Percentiles rank a stretch among this genome's conserved stretches.
Evolutionary conservation across 2,888 invertebrate genomes (phyloP).

Genomic region (Gastracanthus pulcherrimus): DNA sequence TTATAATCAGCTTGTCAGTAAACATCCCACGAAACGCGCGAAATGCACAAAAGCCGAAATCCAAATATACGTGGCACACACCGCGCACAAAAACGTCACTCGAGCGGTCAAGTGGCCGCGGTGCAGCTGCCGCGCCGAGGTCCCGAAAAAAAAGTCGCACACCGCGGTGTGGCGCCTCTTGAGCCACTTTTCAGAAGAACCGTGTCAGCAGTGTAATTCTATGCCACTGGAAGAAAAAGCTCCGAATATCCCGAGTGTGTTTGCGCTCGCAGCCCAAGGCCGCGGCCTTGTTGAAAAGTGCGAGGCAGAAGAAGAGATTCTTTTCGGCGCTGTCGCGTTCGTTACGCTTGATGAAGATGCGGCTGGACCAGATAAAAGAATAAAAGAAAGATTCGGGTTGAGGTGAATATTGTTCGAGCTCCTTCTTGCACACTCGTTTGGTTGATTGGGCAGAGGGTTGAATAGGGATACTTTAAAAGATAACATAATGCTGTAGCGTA

Average conservation of each 20-base stretch:
- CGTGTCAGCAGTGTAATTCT: not conserved
- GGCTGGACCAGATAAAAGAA: not conserved
- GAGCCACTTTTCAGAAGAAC: slow-evolving; percentile 17
- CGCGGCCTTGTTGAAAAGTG: slow-evolving; percentile 13
- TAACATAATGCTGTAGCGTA: too few relatives aligned
- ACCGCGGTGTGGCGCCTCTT: not conserved
- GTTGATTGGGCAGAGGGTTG: too few relatives aligned
- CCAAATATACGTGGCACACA: too few relatives aligned
- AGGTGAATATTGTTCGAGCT: too few relatives aligned
- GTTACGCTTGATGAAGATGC: not conserved
- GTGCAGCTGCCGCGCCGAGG: not conserved
- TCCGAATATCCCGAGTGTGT: slow-evolving; percentile 29
- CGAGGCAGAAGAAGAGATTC: not conserved
- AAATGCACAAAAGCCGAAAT: too few relatives aligned
- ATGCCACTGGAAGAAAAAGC: not conserved
- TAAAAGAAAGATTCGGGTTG: too few relatives aligned
- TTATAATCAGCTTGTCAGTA: too few relatives aligned
- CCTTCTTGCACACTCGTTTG: too few relatives aligned
- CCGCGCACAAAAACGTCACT: too few relatives aligned
- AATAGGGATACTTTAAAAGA: too few relatives aligned
- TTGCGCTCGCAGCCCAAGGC: slow-evolving; percentile 24
- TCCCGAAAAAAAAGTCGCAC: not conserved
- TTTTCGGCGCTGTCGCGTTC: not conserved
- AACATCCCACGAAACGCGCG: too few relatives aligned
- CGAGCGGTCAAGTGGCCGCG: slow-evolving; percentile 11